Conservation (phyloP, 1,140 invertebrate species). For the Hyles euphorbiae region DNA sequence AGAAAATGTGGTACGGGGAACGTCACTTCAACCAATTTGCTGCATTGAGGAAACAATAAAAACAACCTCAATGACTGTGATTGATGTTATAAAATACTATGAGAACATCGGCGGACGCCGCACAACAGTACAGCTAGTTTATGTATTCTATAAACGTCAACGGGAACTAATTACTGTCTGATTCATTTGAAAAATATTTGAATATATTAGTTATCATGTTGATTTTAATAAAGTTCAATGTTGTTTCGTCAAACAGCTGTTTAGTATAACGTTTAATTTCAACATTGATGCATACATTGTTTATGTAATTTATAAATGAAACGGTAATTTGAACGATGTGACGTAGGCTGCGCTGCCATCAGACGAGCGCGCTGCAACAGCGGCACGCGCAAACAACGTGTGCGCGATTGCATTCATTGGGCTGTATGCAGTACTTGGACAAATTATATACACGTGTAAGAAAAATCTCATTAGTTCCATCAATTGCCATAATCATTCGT, state of each 20-base stretch:
- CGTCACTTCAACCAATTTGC: slow-evolving; percentile 17
- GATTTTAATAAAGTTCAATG: no score
- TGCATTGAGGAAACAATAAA: slow-evolving; percentile 39
- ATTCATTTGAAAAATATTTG: slow-evolving; percentile 2
- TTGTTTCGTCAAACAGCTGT: no score
- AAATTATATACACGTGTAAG: slow-evolving; percentile 22
- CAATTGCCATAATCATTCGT: slow-evolving; percentile 3
- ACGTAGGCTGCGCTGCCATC: slow-evolving; percentile 10
- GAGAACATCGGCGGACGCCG: slow-evolving; percentile 12
- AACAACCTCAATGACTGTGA: slow-evolving; percentile 16
- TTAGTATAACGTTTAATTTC: no score
- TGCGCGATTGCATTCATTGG: slow-evolving; percentile 9
- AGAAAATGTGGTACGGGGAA: neutral
- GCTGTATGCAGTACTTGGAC: slow-evolving; percentile 13
- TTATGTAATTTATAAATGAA: neutral
- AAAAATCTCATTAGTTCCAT: slow-evolving; percentile 25
- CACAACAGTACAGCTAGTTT: slow-evolving; percentile 12
- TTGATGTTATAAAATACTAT: slow-evolving; percentile 28
- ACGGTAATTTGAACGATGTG: slow-evolving; percentile 15
- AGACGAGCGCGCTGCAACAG: neutral
- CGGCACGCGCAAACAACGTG: slow-evolving; percentile 18
- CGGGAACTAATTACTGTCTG: slow-evolving; percentile 13
- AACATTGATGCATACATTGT: no score
- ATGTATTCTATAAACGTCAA: slow-evolving; percentile 11
- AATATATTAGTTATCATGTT: neutral